A percentile compares a stretch with the other conserved stretches of the same genome.
These are phyloP conservation scores for Pholis gunnellus DNA, from an alignment of 2,113 vertebrate genomes.

Conservation along the genomic window DNA sequence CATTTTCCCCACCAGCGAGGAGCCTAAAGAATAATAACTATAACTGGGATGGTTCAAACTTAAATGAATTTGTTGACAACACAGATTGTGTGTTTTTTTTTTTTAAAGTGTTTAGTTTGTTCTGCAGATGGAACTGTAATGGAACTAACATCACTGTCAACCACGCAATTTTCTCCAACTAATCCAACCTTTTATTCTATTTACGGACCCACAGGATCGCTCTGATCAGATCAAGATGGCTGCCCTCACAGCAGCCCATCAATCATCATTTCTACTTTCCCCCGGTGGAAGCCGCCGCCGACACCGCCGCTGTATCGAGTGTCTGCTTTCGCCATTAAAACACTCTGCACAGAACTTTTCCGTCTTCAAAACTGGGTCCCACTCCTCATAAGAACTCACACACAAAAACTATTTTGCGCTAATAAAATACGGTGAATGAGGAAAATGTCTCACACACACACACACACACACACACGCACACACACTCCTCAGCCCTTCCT, in stretches of 20 bases:
- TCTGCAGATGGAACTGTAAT: background rate
- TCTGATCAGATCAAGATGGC: conserved; percentile 58
- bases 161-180: conserved; percentile 17
- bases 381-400: conserved; percentile 6
- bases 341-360: conserved; percentile 52
- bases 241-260: conserved; percentile 45
- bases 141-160: background rate
- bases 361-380: conserved; percentile 20
- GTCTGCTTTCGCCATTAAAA: conserved; percentile 32
- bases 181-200: conserved; percentile 40
- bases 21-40: background rate
- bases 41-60: background rate
- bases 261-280: conserved; percentile 49
- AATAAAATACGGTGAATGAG: conserved; percentile 22
- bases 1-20: background rate
- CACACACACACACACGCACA: conserved; percentile 4
- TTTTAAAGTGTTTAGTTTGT: background rate
- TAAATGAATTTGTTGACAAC: background rate
- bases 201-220: conserved; percentile 16
- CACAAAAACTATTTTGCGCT: background rate
- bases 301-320: conserved; percentile 21
- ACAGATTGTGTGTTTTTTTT: background rate
- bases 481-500: conserved; percentile 54
- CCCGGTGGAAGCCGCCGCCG: conserved; percentile 22
- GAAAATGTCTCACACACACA: background rate